These are phyloP conservation scores for Eupeodes latifasciatus DNA, from an alignment of 2,888 invertebrate genomes.

Conservation along the genomic window DNA sequence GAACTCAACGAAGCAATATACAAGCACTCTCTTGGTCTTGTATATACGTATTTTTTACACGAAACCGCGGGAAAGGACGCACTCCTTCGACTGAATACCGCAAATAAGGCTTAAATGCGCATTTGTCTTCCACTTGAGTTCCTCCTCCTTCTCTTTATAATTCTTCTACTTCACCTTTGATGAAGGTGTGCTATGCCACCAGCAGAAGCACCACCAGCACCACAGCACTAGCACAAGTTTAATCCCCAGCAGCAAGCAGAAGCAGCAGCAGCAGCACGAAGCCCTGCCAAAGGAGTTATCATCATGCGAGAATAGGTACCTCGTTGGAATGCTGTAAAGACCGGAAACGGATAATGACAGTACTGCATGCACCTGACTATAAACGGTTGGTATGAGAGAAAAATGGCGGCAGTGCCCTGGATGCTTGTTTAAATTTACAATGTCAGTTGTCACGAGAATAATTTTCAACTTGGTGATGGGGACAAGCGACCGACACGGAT, in stretches of 20 bases:
- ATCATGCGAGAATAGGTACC: conserved; percentile 75
- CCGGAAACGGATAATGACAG: conserved; percentile 76
- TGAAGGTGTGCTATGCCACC: conserved; percentile 53
- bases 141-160: conserved; percentile 37
- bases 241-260: neutral
- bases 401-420: conserved; percentile 24
- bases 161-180: conserved; percentile 67
- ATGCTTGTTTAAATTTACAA: conserved; percentile 47
- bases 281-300: conserved; percentile 64
- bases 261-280: conserved; percentile 1
- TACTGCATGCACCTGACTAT: conserved; percentile 73
- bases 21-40: neutral
- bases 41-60: conserved; percentile 1
- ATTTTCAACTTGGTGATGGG: neutral
- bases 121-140: conserved; percentile 71
- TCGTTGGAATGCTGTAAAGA: conserved; percentile 74
- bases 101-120: conserved; percentile 75
- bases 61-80: conserved; percentile 62
- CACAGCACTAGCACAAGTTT: neutral
- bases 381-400: conserved; percentile 47
- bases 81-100: conserved; percentile 59
- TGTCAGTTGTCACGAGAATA: conserved; percentile 54
- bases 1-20: conserved; percentile 37
- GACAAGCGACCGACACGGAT: too few relatives aligned
- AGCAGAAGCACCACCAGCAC: conserved; percentile 21